Evolutionary conservation across 2,888 invertebrate species (phyloP).

Genomic region (Agonopterix subpropinquella): DNA sequence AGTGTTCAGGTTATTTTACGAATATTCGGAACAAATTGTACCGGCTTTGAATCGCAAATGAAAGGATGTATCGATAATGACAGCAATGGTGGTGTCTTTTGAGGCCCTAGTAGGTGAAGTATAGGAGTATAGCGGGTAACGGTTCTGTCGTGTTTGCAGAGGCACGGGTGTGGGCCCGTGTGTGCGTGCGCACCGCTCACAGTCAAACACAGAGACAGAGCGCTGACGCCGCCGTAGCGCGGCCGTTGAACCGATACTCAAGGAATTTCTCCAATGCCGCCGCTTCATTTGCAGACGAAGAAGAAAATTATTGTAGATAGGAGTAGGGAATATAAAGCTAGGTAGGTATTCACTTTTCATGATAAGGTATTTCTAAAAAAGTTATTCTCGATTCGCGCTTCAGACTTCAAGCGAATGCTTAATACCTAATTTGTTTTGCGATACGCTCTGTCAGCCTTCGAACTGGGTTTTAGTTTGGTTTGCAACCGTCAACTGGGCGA

Average conservation of each 20-base stretch:
- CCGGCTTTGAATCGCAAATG: no score
- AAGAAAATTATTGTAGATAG: conserved; percentile 52
- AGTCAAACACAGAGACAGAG: conserved; percentile 50
- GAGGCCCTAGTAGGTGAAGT: conserved; percentile 45
- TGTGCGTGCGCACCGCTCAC: conserved; percentile 55
- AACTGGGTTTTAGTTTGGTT: conserved; percentile 3
- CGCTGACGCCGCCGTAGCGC: conserved; percentile 55
- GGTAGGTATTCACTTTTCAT: neutral
- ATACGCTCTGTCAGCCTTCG: neutral
- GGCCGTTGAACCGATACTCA: conserved; percentile 73
- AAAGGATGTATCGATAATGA: conserved; percentile 7
- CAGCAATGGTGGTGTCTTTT: conserved; percentile 16
- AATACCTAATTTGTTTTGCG: no score
- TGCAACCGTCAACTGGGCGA: conserved; percentile 2
- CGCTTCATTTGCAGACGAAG: conserved; percentile 51
- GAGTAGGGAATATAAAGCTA: conserved; percentile 2
- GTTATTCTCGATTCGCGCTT: no score
- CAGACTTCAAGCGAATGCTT: no score
- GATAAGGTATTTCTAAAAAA: no score
- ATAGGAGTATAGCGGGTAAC: conserved; percentile 60
- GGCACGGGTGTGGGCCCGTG: conserved; percentile 43
- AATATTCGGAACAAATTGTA: no score
- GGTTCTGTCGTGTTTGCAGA: conserved; percentile 68
- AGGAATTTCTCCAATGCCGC: conserved; percentile 71
- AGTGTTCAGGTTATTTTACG: no score